phyloP scores from a whole-genome alignment of 2,888 invertebrate species.

The Caprella mutica region DNA sequence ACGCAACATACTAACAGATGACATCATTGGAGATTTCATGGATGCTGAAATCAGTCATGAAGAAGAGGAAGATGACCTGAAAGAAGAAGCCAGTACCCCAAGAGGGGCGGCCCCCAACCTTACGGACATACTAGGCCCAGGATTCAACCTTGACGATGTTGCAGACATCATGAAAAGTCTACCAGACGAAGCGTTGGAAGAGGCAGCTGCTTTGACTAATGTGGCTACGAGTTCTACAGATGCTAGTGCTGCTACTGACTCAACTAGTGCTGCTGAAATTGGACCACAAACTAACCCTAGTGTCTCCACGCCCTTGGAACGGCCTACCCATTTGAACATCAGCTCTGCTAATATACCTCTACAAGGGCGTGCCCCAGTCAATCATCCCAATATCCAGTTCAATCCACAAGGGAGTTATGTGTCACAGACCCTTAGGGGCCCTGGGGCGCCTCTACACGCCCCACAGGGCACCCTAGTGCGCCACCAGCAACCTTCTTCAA shows the following conservation, averaged over 20 bases:
- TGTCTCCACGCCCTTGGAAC: neutral
- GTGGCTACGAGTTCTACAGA: constrained; percentile 3
- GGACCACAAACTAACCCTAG: no score
- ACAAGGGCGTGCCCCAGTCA: neutral
- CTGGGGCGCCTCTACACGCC: no score
- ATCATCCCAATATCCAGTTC: neutral
- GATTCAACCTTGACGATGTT: constrained; percentile 54
- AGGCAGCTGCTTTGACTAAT: neutral
- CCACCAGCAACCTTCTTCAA: no score
- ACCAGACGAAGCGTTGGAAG: constrained; percentile 28
- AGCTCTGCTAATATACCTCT: neutral
- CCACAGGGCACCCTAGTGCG: neutral
- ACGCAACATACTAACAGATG: constrained; percentile 26
- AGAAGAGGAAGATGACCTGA: constrained; percentile 34
- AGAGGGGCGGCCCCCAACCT: constrained; percentile 40
- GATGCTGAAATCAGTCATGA: constrained; percentile 25
- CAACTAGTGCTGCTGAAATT: no score
- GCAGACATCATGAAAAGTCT: constrained; percentile 32
- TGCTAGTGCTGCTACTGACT: constrained; percentile 44
- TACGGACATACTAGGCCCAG: constrained; percentile 52
- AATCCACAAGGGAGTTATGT: neutral
- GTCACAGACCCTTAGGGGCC: no score
- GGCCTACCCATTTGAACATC: neutral
- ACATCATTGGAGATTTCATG: constrained; percentile 29
- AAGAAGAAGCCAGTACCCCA: constrained; percentile 41